Percentiles rank a stretch among this genome's conserved stretches.
These are phyloP conservation scores for Mamestra brassicae DNA, from an alignment of 2,888 invertebrate species.

Conservation along the genomic window DNA sequence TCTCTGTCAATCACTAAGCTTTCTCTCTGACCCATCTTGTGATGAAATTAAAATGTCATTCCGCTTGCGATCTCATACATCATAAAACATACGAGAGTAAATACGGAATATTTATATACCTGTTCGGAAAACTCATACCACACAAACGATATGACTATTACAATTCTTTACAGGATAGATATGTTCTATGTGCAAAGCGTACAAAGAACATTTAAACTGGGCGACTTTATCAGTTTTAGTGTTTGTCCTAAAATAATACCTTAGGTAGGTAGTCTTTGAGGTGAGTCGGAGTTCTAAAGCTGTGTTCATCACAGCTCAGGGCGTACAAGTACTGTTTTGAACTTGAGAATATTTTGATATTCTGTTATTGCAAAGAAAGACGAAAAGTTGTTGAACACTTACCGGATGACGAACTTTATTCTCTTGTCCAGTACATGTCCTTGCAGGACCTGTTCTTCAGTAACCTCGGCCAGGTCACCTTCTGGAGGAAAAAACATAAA, in stretches of 20 bases:
- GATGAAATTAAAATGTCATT: conserved; percentile 18
- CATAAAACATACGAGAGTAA: conserved; percentile 75
- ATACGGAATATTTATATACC: conserved; percentile 77
- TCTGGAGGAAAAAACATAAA: conserved; percentile 31
- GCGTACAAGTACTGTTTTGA: no score
- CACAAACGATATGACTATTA: neutral
- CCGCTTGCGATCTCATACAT: conserved; percentile 72
- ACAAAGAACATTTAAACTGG: neutral
- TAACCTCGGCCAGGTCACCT: conserved; percentile 62
- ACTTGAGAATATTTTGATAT: no score
- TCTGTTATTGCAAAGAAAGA: no score
- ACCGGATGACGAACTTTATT: conserved; percentile 77
- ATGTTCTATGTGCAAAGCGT: neutral
- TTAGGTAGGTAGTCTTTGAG: no score
- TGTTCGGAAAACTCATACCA: conserved; percentile 31
- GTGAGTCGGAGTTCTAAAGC: no score
- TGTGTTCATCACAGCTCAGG: no score
- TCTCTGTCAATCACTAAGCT: no score
- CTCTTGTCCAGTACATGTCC: conserved; percentile 69
- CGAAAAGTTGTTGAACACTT: conserved; percentile 57
- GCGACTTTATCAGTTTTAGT: neutral
- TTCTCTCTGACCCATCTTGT: no score
- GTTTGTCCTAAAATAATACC: no score
- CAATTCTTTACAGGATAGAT: conserved; percentile 15
- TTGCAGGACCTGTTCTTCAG: conserved; percentile 69